A percentile compares a stretch with the other conserved stretches of the same genome.
Conservation (phyloP, 2,888 invertebrate species). For the Chironomus riparius region DNA sequence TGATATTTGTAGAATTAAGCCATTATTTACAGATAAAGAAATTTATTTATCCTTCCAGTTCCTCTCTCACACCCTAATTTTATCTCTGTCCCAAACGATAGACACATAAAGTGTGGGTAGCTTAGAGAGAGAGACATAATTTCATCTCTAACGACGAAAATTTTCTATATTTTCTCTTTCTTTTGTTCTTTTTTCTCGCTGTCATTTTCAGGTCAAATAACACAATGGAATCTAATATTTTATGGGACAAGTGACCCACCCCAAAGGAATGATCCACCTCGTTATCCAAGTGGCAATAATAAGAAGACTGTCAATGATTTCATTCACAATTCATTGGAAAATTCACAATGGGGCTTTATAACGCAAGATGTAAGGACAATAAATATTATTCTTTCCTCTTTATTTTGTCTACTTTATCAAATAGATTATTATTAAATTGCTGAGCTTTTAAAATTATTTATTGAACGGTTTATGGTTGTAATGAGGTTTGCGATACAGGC, state of each 20-base stretch:
- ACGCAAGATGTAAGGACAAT: constrained; percentile 18
- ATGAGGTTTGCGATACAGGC: no score
- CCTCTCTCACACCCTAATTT: constrained; percentile 34
- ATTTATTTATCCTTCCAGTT: constrained; percentile 16
- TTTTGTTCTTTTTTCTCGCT: not conserved
- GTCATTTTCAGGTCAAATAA: constrained; percentile 47
- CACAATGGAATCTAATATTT: constrained; percentile 73
- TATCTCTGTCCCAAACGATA: constrained; percentile 8
- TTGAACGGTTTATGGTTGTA: no score
- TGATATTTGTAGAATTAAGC: not conserved
- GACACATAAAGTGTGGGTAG: not conserved
- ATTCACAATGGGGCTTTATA: constrained; percentile 24
- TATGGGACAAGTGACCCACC: constrained; percentile 65
- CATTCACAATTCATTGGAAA: constrained; percentile 50
- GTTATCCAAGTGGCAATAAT: constrained; percentile 28
- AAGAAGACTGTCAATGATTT: constrained; percentile 44
- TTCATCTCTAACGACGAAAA: not conserved
- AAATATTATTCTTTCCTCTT: no score
- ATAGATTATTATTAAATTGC: no score
- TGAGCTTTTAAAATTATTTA: no score
- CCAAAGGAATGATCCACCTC: constrained; percentile 44
- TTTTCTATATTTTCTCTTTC: not conserved
- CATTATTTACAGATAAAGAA: not conserved
- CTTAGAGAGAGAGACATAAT: constrained; percentile 13
- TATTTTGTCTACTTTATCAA: no score